These are phyloP conservation scores for Thrips palmi DNA, from an alignment of 1,140 invertebrate species.

Conservation along the genomic window DNA sequence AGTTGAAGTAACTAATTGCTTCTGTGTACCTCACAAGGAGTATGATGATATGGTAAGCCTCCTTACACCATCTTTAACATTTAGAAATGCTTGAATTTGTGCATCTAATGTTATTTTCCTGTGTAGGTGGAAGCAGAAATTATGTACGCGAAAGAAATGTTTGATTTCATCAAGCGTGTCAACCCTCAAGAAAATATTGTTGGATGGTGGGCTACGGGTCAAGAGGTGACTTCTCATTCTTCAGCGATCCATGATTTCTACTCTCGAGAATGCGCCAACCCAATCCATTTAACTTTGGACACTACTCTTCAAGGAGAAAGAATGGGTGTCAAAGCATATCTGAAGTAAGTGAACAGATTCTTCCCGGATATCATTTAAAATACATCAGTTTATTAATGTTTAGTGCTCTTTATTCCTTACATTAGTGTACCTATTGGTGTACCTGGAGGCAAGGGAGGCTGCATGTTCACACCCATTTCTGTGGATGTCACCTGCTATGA, in stretches of 20 bases:
- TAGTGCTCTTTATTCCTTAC: constrained; percentile 10
- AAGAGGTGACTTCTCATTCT: constrained; percentile 90
- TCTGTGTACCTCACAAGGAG: constrained; percentile 94
- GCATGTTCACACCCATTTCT: constrained; percentile 88
- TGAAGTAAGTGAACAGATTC: constrained; percentile 35
- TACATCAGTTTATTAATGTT: neutral
- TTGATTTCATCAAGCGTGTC: too few species aligned
- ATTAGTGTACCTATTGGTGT: constrained; percentile 61
- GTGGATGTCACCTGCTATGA: constrained; percentile 73
- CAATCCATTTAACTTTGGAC: constrained; percentile 86
- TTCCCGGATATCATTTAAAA: constrained; percentile 2
- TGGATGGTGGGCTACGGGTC: constrained; percentile 94
- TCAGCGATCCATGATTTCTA: constrained; percentile 97
- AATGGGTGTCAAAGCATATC: constrained; percentile 83
- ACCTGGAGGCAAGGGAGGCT: constrained; percentile 77
- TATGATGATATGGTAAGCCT: constrained; percentile 56
- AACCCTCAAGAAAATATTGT: constrained; percentile 83
- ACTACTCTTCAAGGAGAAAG: constrained; percentile 59
- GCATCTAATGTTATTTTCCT: neutral
- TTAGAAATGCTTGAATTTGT: neutral
- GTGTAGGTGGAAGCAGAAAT: constrained; percentile 82
- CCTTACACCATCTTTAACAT: neutral
- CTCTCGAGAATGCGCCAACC: constrained; percentile 77
- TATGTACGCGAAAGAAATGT: constrained; percentile 88
- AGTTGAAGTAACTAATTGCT: constrained; percentile 93